These are phyloP conservation scores for Atta cephalotes DNA, from an alignment of 1,140 invertebrate species.

Conservation along the genomic window DNA sequence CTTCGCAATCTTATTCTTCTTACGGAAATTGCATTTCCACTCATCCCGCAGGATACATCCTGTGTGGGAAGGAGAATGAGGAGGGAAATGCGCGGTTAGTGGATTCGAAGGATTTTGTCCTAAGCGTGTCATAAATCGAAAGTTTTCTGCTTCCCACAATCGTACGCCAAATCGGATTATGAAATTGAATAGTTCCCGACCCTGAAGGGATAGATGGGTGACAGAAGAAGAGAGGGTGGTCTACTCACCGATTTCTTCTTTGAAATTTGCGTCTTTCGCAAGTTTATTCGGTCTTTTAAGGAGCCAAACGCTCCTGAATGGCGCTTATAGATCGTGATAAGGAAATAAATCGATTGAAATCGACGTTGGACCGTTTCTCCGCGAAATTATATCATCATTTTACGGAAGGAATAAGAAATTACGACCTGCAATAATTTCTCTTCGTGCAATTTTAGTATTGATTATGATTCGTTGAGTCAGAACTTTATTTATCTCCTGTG, in stretches of 20 bases:
- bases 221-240: not conserved
- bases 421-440: not conserved
- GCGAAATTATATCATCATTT: conserved; percentile 24
- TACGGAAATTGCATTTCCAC: conserved; percentile 64
- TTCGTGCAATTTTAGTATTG: not conserved
- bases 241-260: conserved; percentile 12
- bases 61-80: not conserved
- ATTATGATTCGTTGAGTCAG: conserved; percentile 21
- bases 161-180: conserved; percentile 77
- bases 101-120: conserved; percentile 69
- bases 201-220: conserved; percentile 3
- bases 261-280: conserved; percentile 26
- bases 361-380: not conserved
- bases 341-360: conserved; percentile 25
- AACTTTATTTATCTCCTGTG: conserved; percentile 12
- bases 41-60: conserved; percentile 58
- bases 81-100: conserved; percentile 15
- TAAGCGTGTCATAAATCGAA: conserved; percentile 76
- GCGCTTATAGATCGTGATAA: not conserved
- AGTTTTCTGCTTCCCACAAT: conserved; percentile 76
- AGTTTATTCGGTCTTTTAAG: conserved; percentile 21
- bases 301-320: not conserved
- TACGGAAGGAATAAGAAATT: not conserved
- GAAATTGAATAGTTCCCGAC: conserved; percentile 76
- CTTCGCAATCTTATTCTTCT: conserved; percentile 54